A percentile compares a stretch with the other conserved stretches of the same genome.
phyloP scores from a whole-genome alignment of 2,797 vertebrate genomes.

The Novumbra hubbsi region DNA sequence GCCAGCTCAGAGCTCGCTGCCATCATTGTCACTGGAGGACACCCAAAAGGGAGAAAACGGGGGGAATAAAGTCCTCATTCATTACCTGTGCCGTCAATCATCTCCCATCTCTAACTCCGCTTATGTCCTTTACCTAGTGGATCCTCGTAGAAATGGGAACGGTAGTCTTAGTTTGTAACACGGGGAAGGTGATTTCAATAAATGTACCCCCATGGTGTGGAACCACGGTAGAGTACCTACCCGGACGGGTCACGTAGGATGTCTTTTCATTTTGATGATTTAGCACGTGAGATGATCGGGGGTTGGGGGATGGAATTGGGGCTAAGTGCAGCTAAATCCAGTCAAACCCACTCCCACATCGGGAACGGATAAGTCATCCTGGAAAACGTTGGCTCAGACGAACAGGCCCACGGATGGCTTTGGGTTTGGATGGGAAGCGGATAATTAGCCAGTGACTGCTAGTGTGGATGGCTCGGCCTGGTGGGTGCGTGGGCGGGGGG shows the following conservation, averaged over 20 bases:
- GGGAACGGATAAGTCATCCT: neutral
- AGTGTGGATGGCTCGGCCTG: neutral
- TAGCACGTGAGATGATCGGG: neutral
- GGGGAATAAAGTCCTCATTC: neutral
- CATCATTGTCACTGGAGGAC: constrained; percentile 28
- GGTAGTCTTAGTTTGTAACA: neutral
- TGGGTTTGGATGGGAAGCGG: constrained; percentile 11
- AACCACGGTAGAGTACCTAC: neutral
- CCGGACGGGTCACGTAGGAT: neutral
- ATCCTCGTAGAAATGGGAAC: constrained; percentile 6
- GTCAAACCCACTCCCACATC: constrained; percentile 1
- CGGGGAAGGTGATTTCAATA: constrained; percentile 6
- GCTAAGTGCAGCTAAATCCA: constrained; percentile 13
- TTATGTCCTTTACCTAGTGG: constrained; percentile 14
- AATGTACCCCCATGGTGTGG: neutral
- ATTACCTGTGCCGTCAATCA: constrained; percentile 10
- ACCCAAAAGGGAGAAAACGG: constrained; percentile 15
- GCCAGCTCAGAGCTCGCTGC: constrained; percentile 8
- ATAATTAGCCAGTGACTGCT: constrained; percentile 17
- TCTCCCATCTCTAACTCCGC: constrained; percentile 19
- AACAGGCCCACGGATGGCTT: neutral
- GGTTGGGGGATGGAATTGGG: neutral
- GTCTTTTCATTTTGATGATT: constrained; percentile 11
- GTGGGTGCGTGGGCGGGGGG: neutral
- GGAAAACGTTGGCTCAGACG: constrained; percentile 17